phyloP scores from a whole-genome alignment of 2,113 vertebrate species.

The Amphilophus citrinellus region DNA sequence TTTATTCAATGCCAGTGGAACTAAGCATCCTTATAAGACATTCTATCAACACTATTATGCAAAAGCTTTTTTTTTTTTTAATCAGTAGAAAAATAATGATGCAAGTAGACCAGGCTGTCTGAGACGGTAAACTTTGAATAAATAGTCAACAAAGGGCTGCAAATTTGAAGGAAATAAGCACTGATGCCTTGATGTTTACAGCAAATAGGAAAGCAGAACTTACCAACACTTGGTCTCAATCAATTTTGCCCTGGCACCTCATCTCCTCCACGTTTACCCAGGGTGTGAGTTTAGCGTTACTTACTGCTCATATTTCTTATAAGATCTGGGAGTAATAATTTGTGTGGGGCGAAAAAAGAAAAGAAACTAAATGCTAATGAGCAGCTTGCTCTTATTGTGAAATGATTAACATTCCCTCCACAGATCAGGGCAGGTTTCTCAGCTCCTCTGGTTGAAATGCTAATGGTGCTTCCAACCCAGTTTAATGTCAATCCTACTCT shows the following conservation, averaged over 20 bases:
- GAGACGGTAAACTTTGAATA: not conserved
- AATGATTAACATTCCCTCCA: slow-evolving; percentile 80
- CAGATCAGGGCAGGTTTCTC: slow-evolving; percentile 76
- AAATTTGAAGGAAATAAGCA: slow-evolving; percentile 7
- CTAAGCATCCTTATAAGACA: slow-evolving; percentile 10
- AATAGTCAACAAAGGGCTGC: not conserved
- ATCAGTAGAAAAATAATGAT: slow-evolving; percentile 16
- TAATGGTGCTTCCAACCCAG: slow-evolving; percentile 74
- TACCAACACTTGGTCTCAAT: slow-evolving; percentile 18
- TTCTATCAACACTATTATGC: slow-evolving; percentile 11
- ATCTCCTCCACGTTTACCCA: not conserved
- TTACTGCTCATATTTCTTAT: slow-evolving; percentile 26
- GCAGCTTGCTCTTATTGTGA: slow-evolving; percentile 59
- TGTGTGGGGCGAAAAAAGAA: slow-evolving; percentile 11
- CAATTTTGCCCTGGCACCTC: not conserved
- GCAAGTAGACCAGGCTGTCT: not conserved
- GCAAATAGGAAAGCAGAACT: slow-evolving; percentile 23
- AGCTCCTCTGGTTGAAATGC: slow-evolving; percentile 79
- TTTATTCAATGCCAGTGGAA: slow-evolving; percentile 23
- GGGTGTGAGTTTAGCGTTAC: slow-evolving; percentile 22
- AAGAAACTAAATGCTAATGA: slow-evolving; percentile 64
- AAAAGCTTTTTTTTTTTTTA: not conserved
- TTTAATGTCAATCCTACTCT: slow-evolving; percentile 74
- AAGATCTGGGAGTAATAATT: slow-evolving; percentile 22
- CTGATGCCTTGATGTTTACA: slow-evolving; percentile 19